Evolutionary conservation across 2,797 vertebrate genomes (phyloP), one percentile per base, ranked within the genome.

Genomic region (Acanthurus leucopareius): DNA sequence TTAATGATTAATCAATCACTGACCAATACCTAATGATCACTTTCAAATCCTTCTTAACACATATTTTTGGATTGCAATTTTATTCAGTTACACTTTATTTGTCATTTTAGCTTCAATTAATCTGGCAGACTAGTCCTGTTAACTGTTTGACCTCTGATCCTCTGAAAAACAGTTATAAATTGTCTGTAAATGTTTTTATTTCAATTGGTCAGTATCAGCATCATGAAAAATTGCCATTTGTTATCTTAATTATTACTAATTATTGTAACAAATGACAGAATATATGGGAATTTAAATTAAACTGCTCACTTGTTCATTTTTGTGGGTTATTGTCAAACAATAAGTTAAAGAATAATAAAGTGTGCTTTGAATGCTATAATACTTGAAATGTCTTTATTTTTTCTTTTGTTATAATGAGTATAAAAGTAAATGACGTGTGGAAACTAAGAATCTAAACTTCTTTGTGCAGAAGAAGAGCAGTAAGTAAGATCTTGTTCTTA

Each of bases 401-500:
- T 42, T 10, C 53, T 6, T 56, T 25, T 52, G 22, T 20, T 45
- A 45, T 2, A 10, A 2, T n/a, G 52, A 48, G 44, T 1, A 28
- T 16, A 16, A 62, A 8, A 77, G 15, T 15, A 65, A 35, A 51
- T 22, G 11, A 42, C 40, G 5, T 42, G 40, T 42, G 40, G 4
- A 42, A 42, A 42, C 40, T 10, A 10, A 42, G 40, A 42, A 42
- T 13, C 11, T 42, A 13, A 42, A 42, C 11, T 47, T 15, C 4
- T n/a, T 35, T 45, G 20, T 11, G 47, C 9, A 58, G 53, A 67
- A 42, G 44, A 76, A 57, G 28, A 49, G 15, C 25, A 48, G 51
- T 22, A 53, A 67, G 56, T 13, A 71, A 13, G 16, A 49, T 72
- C 65, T 57, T 54, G 52, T 78, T 85, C 20, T 47, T 54, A 51